These are phyloP conservation scores for Amphiprion ocellaris DNA, from an alignment of 2,113 vertebrate species.

Conservation along the genomic window DNA sequence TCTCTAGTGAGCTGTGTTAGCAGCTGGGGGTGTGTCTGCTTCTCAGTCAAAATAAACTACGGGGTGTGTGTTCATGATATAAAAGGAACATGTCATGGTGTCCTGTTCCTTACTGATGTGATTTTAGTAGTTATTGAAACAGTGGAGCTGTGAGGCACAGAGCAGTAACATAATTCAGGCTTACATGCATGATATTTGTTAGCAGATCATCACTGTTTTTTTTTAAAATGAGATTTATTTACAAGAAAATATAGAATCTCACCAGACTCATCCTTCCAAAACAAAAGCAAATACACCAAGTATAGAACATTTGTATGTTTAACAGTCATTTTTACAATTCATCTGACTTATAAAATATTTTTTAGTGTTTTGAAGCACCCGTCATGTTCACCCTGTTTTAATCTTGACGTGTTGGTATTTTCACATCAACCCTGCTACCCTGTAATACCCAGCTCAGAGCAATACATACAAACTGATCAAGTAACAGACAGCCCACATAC, in stretches of 20 bases:
- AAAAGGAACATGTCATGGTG: no score
- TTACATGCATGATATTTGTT: no score
- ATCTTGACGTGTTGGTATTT: not conserved
- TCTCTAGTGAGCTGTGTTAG: no score
- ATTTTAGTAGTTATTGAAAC: no score
- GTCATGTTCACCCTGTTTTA: not conserved
- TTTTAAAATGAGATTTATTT: no score
- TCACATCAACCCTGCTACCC: not conserved
- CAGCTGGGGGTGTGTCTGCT: no score
- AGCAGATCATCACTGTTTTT: no score
- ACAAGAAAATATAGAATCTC: not conserved
- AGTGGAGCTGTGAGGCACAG: no score
- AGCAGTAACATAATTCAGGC: no score
- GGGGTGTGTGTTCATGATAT: no score
- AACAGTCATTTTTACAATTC: conserved; percentile 4
- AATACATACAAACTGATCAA: not conserved
- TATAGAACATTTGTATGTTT: not conserved
- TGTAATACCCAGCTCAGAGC: not conserved
- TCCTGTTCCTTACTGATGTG: no score
- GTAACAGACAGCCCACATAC: not conserved
- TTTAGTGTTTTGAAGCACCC: not conserved
- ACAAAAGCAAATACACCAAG: not conserved
- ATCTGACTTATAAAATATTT: not conserved
- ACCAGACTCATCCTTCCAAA: not conserved
- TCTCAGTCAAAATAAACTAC: no score